A percentile compares a stretch with the other conserved stretches of the same genome.
These are phyloP conservation scores for Oncorhynchus nerka DNA, from an alignment of 2,113 vertebrate species.

Conservation along the genomic window DNA sequence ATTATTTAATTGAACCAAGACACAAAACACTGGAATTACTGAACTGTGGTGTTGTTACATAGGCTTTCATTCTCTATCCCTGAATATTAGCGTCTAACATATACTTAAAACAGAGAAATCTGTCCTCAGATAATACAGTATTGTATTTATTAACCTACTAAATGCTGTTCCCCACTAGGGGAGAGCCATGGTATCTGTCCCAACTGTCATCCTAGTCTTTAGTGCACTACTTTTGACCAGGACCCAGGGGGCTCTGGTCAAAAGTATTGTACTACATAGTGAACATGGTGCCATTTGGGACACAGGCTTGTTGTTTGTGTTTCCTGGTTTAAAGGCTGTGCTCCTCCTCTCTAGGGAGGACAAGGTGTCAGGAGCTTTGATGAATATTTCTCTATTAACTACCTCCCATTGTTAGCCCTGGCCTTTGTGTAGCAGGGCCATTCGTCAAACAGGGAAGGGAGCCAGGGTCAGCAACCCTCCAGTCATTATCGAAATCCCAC, in stretches of 20 bases:
- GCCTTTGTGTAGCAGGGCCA: conserved; percentile 72
- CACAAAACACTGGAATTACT: conserved; percentile 7
- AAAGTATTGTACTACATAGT: too few relatives aligned
- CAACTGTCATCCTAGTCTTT: too few relatives aligned
- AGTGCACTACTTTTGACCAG: too few relatives aligned
- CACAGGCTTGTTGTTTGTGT: conserved; percentile 39
- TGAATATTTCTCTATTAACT: conserved; percentile 78
- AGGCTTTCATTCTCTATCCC: conserved; percentile 16
- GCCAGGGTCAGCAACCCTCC: conserved; percentile 65
- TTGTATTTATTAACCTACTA: conserved; percentile 23
- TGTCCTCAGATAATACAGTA: conserved; percentile 33
- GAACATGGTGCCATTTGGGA: too few relatives aligned
- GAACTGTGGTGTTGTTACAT: too few relatives aligned
- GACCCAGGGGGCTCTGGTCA: too few relatives aligned
- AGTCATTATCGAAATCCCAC: conserved; percentile 72
- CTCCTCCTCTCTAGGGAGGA: conserved; percentile 49
- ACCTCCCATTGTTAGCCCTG: conserved; percentile 69
- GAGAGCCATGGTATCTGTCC: not conserved
- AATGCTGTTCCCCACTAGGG: conserved; percentile 41
- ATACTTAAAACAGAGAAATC: conserved; percentile 14
- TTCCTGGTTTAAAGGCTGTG: conserved; percentile 33
- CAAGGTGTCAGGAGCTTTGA: conserved; percentile 58
- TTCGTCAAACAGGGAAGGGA: conserved; percentile 63
- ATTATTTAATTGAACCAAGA: conserved; percentile 16
- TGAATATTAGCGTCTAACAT: conserved; percentile 34